These are phyloP conservation scores for Orientallactaga sibirica DNA, from an alignment of 2,797 vertebrate species.

Conservation along the genomic window DNA sequence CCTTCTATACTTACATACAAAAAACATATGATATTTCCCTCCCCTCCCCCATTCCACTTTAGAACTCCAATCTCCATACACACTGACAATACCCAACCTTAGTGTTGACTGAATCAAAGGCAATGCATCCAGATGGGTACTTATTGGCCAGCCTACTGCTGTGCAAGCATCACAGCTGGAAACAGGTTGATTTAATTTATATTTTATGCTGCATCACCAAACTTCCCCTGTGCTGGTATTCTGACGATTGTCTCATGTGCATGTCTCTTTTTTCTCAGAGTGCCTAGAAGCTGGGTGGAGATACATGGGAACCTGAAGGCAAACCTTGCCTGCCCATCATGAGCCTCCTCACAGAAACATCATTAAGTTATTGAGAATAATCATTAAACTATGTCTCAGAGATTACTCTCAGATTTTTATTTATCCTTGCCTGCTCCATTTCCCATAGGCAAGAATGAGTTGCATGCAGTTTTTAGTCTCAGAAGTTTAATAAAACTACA, in stretches of 20 bases:
- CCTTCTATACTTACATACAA: too few species aligned
- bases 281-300: neutral
- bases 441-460: slow-evolving; percentile 59
- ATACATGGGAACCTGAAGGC: rapidly evolving
- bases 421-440: slow-evolving; percentile 54
- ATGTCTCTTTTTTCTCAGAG: neutral
- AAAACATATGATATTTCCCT: too few species aligned
- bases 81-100: neutral
- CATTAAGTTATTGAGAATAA: slow-evolving; percentile 34
- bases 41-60: too few species aligned
- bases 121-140: neutral
- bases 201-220: neutral
- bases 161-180: neutral
- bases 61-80: neutral
- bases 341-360: neutral
- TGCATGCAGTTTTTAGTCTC: slow-evolving; percentile 56
- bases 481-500: slow-evolving; percentile 68
- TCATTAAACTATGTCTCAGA: slow-evolving; percentile 61
- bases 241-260: neutral
- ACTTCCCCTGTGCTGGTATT: neutral
- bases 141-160: too few species aligned
- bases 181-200: neutral
- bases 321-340: rapidly evolving
- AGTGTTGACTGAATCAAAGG: neutral
- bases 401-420: slow-evolving; percentile 65